A percentile compares a stretch with the other conserved stretches of the same genome.
Evolutionary conservation across 2,113 vertebrate genomes (phyloP).

Genomic region (Xerus inauris): DNA sequence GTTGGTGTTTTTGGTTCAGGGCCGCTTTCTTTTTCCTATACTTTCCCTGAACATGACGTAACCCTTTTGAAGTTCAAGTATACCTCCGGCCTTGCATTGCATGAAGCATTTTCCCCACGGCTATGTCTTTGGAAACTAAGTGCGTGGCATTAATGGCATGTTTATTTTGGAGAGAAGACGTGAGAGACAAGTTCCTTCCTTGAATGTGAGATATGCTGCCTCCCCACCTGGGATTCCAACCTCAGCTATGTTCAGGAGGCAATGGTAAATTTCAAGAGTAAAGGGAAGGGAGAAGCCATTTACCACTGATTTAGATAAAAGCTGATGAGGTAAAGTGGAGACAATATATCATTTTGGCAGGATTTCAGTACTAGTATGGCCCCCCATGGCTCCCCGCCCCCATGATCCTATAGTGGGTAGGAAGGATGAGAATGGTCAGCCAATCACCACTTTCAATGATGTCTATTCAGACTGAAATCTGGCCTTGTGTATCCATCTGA

Average conservation of each 20-base stretch:
- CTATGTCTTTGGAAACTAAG: conserved; percentile 66
- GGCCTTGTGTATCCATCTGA: background rate
- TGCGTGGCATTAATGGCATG: conserved; percentile 56
- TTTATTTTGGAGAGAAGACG: conserved; percentile 72
- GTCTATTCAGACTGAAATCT: background rate
- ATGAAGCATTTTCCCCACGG: conserved; percentile 58
- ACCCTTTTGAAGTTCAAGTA: conserved; percentile 75
- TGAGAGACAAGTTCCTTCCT: conserved; percentile 66
- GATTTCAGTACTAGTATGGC: background rate
- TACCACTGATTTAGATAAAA: background rate
- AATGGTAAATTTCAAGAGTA: background rate
- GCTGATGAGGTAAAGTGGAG: background rate
- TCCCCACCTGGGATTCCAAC: conserved; percentile 42
- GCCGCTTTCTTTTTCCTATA: background rate
- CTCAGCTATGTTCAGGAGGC: background rate
- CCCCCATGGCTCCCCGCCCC: accelerated
- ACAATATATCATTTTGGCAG: background rate
- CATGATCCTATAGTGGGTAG: too few relatives aligned
- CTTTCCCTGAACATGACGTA: background rate
- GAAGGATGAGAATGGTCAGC: background rate
- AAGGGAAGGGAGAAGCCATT: background rate
- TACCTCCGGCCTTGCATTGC: conserved; percentile 59
- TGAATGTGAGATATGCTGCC: conserved; percentile 62
- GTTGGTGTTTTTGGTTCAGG: background rate
- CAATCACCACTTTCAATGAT: background rate